These are phyloP conservation scores for Aphrocallistes beatrix DNA, from an alignment of 37 sponge, comb jelly and placozoan species.

Conservation along the genomic window DNA sequence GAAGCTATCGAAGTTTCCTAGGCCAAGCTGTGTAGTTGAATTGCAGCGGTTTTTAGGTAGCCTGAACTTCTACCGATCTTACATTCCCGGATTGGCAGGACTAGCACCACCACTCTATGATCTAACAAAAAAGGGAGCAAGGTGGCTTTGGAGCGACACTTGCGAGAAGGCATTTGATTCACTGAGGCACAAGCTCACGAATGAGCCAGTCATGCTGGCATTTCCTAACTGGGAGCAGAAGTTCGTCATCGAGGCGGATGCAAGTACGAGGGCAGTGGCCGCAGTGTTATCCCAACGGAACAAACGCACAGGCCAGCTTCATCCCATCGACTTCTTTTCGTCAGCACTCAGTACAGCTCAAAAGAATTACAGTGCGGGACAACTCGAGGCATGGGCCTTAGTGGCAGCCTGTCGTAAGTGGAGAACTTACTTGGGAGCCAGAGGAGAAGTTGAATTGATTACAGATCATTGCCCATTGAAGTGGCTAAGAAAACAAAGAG, in stretches of 20 bases:
- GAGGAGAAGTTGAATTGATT: background rate
- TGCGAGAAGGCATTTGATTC: slow-evolving; percentile 26
- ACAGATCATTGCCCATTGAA: too few relatives aligned
- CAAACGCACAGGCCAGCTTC: background rate
- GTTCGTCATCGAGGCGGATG: slow-evolving; percentile 27
- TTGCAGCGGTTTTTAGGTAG: slow-evolving; percentile 11
- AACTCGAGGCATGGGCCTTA: background rate
- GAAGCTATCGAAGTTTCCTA: background rate
- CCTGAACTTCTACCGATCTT: slow-evolving; percentile 18
- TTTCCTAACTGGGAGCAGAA: background rate
- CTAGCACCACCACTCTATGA: slow-evolving; percentile 20
- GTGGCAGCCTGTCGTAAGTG: background rate
- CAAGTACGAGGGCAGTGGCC: slow-evolving; percentile 24
- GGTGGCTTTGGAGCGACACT: background rate
- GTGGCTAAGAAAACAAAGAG: too few relatives aligned
- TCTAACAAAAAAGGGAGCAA: slow-evolving; percentile 20
- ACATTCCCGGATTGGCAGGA: slow-evolving; percentile 18
- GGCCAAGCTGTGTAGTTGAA: background rate
- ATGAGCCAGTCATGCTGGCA: too few relatives aligned
- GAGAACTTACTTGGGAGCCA: background rate
- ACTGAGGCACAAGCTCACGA: too few relatives aligned
- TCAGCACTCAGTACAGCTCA: too few relatives aligned
- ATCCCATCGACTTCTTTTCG: too few relatives aligned
- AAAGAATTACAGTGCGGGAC: background rate
- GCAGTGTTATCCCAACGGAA: too few relatives aligned